Evolutionary conservation across 1,140 invertebrate species (phyloP).

Genomic region (Procambarus clarkii): DNA sequence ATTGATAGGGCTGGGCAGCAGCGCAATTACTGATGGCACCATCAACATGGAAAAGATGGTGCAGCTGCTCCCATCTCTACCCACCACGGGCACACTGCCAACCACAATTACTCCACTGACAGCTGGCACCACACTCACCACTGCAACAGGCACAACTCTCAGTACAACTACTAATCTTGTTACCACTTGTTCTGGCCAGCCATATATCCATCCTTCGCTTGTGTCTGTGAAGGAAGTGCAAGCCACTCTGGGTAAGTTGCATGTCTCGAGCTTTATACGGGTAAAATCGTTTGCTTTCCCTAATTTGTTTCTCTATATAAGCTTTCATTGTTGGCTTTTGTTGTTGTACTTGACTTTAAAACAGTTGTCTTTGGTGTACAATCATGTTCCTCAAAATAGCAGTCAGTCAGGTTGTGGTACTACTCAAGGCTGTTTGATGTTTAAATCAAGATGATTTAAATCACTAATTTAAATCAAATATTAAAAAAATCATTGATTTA

Average conservation of each 20-base stretch:
- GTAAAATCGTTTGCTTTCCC: neutral
- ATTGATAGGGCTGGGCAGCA: slow-evolving; percentile 4
- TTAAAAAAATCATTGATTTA: too few relatives aligned
- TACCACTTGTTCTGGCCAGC: slow-evolving; percentile 29
- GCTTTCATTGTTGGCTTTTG: too few relatives aligned
- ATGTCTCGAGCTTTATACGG: too few relatives aligned
- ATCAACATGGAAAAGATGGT: slow-evolving; percentile 47
- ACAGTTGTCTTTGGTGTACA: too few relatives aligned
- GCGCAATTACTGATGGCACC: neutral
- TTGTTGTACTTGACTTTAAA: too few relatives aligned
- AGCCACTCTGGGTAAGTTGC: slow-evolving; percentile 53
- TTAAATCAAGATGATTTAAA: too few relatives aligned
- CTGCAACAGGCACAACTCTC: slow-evolving; percentile 23
- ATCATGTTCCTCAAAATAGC: too few relatives aligned
- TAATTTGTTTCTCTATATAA: neutral
- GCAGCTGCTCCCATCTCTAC: slow-evolving; percentile 37
- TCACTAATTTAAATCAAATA: too few relatives aligned
- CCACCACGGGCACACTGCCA: slow-evolving; percentile 16
- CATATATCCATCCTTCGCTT: slow-evolving; percentile 58
- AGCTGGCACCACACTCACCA: neutral
- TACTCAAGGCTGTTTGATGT: too few relatives aligned
- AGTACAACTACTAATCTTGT: slow-evolving; percentile 15
- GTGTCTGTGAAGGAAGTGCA: slow-evolving; percentile 64
- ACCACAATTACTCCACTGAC: slow-evolving; percentile 21
- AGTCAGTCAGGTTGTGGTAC: too few relatives aligned